A percentile compares a stretch with the other conserved stretches of the same genome.
Conservation (phyloP, 2,888 invertebrate species). For the Cosmia trapezina region DNA sequence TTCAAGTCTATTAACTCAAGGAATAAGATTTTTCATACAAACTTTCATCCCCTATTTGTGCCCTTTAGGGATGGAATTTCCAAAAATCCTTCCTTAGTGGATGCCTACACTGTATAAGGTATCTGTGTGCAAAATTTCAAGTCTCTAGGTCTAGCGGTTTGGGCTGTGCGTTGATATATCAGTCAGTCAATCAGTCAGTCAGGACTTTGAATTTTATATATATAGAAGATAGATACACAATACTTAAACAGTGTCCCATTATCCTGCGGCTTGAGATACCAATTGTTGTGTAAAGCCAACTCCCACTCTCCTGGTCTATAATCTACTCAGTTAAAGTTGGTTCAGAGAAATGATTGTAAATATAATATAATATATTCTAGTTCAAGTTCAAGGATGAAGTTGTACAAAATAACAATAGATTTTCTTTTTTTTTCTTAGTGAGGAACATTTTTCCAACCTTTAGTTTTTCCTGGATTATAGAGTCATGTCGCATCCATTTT, state of each 20-base stretch:
- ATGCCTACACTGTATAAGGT: no score
- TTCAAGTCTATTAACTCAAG: no score
- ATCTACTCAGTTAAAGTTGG: not conserved
- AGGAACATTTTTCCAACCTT: not conserved
- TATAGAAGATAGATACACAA: no score
- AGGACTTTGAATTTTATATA: no score
- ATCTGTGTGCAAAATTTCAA: no score
- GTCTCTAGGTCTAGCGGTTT: no score
- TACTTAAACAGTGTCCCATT: constrained; percentile 1
- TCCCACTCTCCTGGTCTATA: constrained; percentile 9
- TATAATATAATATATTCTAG: not conserved
- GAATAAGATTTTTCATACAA: no score
- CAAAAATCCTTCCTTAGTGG: no score
- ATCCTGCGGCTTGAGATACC: not conserved
- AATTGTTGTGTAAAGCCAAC: constrained; percentile 11
- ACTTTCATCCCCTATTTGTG: no score
- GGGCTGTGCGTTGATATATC: no score
- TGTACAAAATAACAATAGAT: not conserved
- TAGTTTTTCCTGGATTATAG: not conserved
- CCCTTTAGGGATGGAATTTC: no score
- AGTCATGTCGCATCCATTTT: not conserved
- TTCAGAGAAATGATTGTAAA: constrained; percentile 9
- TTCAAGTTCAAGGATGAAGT: not conserved
- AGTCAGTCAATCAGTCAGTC: no score
- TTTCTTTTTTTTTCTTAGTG: not conserved